phyloP scores from a whole-genome alignment of 2,113 vertebrate genomes.

The Camelus dromedarius region DNA sequence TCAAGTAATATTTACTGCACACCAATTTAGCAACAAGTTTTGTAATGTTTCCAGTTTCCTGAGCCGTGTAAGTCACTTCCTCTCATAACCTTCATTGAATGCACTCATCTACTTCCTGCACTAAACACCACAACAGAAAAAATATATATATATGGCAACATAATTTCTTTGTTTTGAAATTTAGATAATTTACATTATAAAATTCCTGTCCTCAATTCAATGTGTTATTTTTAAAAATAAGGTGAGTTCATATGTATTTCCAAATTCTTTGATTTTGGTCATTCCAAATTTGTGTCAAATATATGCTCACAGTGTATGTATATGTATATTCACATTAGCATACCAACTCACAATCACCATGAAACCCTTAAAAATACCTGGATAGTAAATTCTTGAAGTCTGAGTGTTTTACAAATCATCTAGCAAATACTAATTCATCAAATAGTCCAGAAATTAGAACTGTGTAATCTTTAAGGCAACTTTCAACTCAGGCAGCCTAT shows the following conservation, averaged over 20 bases:
- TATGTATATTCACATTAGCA: background rate
- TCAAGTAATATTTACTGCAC: conserved; percentile 40
- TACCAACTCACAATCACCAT: background rate
- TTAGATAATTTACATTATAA: conserved; percentile 19
- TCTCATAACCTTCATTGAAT: conserved; percentile 22
- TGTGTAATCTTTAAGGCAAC: background rate
- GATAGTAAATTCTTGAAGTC: background rate
- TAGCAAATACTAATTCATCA: background rate
- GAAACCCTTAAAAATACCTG: background rate
- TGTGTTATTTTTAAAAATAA: conserved; percentile 37
- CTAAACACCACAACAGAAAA: background rate
- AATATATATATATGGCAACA: background rate
- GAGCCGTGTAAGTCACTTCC: conserved; percentile 47
- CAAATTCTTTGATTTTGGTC: background rate
- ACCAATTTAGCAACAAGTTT: conserved; percentile 44
- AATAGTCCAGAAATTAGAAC: background rate
- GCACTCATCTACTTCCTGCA: conserved; percentile 13
- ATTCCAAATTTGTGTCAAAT: background rate
- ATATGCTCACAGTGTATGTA: background rate
- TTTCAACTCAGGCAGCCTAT: background rate
- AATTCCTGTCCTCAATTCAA: background rate
- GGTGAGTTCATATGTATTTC: background rate
- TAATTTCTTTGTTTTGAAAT: background rate
- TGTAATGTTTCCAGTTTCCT: conserved; percentile 54
- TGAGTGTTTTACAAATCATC: background rate